Conservation (phyloP, 2,797 vertebrate genomes). For the Neostethus bicornis region DNA sequence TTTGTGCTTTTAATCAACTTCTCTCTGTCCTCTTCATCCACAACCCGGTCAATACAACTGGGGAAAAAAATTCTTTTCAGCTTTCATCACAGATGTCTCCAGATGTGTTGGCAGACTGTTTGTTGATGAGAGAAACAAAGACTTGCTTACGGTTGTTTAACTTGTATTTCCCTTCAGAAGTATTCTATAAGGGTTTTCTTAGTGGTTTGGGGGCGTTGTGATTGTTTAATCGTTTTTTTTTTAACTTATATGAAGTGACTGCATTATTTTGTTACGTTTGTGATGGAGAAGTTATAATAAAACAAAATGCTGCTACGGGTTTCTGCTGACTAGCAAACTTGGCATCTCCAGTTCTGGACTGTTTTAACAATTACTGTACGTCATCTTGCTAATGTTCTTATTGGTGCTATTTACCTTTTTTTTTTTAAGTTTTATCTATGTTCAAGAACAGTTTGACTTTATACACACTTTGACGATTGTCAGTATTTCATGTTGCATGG, state of each 20-base stretch:
- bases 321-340: constrained; percentile 72
- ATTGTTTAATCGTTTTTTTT: constrained; percentile 69
- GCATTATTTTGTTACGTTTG: constrained; percentile 72
- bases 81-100: constrained; percentile 23
- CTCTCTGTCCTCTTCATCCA: constrained; percentile 31
- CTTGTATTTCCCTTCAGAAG: constrained; percentile 58
- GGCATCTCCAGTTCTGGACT: constrained; percentile 54
- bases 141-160: constrained; percentile 63
- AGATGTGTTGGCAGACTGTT: constrained; percentile 35
- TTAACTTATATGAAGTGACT: constrained; percentile 88
- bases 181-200: constrained; percentile 72
- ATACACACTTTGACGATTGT: constrained; percentile 54
- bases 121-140: constrained; percentile 41
- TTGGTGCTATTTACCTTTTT: constrained; percentile 78
- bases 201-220: constrained; percentile 44
- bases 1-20: constrained; percentile 45
- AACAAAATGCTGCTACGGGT: constrained; percentile 80
- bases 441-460: constrained; percentile 51
- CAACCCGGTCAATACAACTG: constrained; percentile 36
- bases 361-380: constrained; percentile 70
- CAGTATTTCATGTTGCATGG: constrained; percentile 42
- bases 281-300: constrained; percentile 60
- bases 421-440: constrained; percentile 61
- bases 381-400: constrained; percentile 50
- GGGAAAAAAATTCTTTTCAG: constrained; percentile 38